Percentiles rank a stretch among this genome's conserved stretches.
These are phyloP conservation scores for Drosophila sucinea DNA, from an alignment of 1,140 invertebrate species.

Conservation along the genomic window DNA sequence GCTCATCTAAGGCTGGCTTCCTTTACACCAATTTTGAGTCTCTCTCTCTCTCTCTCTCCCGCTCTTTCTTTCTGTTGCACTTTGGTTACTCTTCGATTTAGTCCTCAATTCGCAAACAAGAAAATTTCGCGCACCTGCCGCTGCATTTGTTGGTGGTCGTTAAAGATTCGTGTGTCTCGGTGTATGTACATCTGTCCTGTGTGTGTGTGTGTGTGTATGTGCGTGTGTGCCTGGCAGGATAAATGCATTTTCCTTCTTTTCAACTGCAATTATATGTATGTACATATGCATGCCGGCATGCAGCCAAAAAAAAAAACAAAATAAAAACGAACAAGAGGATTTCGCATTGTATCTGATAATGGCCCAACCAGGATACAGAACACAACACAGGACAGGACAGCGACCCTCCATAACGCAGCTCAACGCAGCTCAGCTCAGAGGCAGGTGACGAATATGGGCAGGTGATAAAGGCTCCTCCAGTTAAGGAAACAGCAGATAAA, in stretches of 20 bases:
- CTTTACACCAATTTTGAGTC: slow-evolving; percentile 12
- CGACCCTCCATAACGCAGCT: background rate
- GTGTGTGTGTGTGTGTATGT: background rate
- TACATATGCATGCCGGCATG: background rate
- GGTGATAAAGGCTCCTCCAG: slow-evolving; percentile 3
- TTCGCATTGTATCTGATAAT: slow-evolving; percentile 4
- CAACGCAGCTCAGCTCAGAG: background rate
- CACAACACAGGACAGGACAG: background rate
- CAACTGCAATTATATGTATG: slow-evolving; percentile 32
- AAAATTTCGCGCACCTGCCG: slow-evolving; percentile 73
- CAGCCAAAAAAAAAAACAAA: background rate
- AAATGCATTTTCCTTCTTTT: slow-evolving; percentile 29
- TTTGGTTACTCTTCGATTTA: slow-evolving; percentile 44
- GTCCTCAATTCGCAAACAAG: slow-evolving; percentile 54
- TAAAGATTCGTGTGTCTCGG: background rate
- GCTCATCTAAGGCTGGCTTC: slow-evolving; percentile 32
- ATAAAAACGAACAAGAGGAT: background rate
- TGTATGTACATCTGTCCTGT: slow-evolving; percentile 14
- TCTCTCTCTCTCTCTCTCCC: background rate
- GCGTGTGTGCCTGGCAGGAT: slow-evolving; percentile 34
- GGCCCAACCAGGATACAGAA: background rate
- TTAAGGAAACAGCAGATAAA: background rate
- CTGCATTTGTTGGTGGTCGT: slow-evolving; percentile 27
- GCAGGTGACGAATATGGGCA: slow-evolving; percentile 3
- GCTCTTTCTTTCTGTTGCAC: background rate